Conservation (phyloP, 2,113 vertebrate genomes). For the Pleuronectes platessa region DNA sequence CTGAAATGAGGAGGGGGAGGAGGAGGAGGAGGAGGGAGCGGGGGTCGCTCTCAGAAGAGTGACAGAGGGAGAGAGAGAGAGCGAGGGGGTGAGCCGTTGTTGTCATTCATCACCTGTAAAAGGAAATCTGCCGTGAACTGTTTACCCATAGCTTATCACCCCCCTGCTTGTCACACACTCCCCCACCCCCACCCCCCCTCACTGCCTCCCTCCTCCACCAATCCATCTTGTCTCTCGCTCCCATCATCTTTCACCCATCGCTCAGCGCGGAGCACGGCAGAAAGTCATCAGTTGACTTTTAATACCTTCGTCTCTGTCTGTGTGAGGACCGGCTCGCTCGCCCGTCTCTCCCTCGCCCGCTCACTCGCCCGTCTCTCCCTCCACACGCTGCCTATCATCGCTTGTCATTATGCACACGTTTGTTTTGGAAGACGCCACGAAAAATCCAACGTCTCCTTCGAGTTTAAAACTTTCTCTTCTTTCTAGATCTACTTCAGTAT, state of each 20-base stretch:
- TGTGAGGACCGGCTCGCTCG: neutral
- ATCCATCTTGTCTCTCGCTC: slow-evolving; percentile 60
- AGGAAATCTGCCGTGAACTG: slow-evolving; percentile 76
- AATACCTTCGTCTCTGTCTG: slow-evolving; percentile 65
- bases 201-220: slow-evolving; percentile 45
- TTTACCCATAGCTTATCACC: slow-evolving; percentile 76
- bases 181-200: slow-evolving; percentile 34
- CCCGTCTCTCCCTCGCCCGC: neutral
- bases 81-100: slow-evolving; percentile 59
- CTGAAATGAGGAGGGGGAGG: slow-evolving; percentile 50
- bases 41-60: slow-evolving; percentile 41
- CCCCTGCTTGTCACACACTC: slow-evolving; percentile 66
- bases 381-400: neutral
- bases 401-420: neutral
- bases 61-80: slow-evolving; percentile 27
- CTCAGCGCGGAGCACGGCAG: slow-evolving; percentile 53
- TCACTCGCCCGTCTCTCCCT: neutral
- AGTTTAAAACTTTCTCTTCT: no score
- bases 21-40: neutral
- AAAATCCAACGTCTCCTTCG: neutral
- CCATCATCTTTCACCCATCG: slow-evolving; percentile 73
- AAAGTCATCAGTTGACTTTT: slow-evolving; percentile 73
- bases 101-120: slow-evolving; percentile 78
- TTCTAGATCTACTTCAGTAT: neutral
- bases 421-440: slow-evolving; percentile 1